Percentiles rank a stretch among this genome's conserved stretches.
Evolutionary conservation across 1,140 invertebrate species (phyloP).

Genomic region (Leptinotarsa defecta): DNA sequence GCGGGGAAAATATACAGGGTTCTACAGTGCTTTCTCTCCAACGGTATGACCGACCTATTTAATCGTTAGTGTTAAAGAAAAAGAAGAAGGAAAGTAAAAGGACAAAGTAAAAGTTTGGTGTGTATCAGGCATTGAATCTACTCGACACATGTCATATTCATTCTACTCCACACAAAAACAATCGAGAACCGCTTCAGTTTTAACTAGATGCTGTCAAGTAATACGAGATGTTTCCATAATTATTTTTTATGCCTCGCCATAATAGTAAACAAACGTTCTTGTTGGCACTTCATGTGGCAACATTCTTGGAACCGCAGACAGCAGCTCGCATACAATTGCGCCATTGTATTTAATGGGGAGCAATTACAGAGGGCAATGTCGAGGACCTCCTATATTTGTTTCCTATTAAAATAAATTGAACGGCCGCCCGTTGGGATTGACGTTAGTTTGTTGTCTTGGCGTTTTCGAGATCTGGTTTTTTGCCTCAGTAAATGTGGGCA

Average conservation of each 20-base stretch:
- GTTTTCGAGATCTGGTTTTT: too few species aligned
- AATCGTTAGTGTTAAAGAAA: too few species aligned
- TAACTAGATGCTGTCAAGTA: neutral
- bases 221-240: neutral
- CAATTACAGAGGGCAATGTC: constrained; percentile 16
- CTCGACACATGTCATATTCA: too few species aligned
- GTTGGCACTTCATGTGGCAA: neutral
- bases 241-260: neutral
- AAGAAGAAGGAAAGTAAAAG: too few species aligned
- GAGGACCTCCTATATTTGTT: constrained; percentile 15
- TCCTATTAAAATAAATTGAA: constrained; percentile 19
- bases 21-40: too few species aligned
- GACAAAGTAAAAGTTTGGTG: too few species aligned
- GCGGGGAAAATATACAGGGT: too few species aligned
- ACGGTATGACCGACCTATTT: too few species aligned
- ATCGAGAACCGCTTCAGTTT: too few species aligned
- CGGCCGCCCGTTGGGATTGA: neutral
- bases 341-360: constrained; percentile 17
- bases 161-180: too few species aligned
- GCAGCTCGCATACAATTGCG: constrained; percentile 4
- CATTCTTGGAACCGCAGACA: constrained; percentile 7
- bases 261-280: neutral
- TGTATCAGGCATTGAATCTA: too few species aligned
- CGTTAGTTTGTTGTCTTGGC: neutral
- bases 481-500: too few species aligned